Percentiles rank a stretch among this genome's conserved stretches.
Conservation (phyloP, 1,140 invertebrate genomes). For the Battus philenor region DNA sequence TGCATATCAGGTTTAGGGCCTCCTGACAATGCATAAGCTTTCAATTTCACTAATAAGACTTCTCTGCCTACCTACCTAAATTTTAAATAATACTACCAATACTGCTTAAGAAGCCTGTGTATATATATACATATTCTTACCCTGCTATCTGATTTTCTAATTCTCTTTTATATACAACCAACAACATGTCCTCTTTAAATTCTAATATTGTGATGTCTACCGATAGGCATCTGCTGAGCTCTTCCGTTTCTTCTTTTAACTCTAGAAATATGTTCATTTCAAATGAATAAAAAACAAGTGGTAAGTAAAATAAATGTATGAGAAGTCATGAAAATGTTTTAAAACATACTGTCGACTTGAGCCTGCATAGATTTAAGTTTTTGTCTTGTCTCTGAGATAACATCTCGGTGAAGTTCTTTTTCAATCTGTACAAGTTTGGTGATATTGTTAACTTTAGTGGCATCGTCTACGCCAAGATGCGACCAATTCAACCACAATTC, state of each 20-base stretch:
- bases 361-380: slow-evolving; percentile 51
- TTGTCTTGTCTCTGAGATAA: slow-evolving; percentile 54
- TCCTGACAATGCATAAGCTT: no score
- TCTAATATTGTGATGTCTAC: slow-evolving; percentile 57
- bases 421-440: slow-evolving; percentile 55
- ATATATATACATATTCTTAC: slow-evolving; percentile 38
- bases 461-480: slow-evolving; percentile 56
- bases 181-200: slow-evolving; percentile 55
- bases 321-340: no score
- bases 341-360: slow-evolving; percentile 57
- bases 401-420: slow-evolving; percentile 60
- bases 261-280: slow-evolving; percentile 29
- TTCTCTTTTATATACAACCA: slow-evolving; percentile 55
- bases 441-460: slow-evolving; percentile 50
- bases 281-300: neutral
- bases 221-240: slow-evolving; percentile 54
- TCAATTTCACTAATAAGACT: no score
- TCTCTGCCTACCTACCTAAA: no score
- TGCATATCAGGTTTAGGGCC: no score
- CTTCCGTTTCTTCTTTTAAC: slow-evolving; percentile 59
- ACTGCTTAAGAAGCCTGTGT: no score
- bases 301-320: no score
- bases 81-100: no score
- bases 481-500: slow-evolving; percentile 66
- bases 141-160: slow-evolving; percentile 59